Evolutionary conservation across 2,797 vertebrate genomes (phyloP), one percentile per base, ranked within the genome.

Genomic region (Leptodactylus fallax): DNA sequence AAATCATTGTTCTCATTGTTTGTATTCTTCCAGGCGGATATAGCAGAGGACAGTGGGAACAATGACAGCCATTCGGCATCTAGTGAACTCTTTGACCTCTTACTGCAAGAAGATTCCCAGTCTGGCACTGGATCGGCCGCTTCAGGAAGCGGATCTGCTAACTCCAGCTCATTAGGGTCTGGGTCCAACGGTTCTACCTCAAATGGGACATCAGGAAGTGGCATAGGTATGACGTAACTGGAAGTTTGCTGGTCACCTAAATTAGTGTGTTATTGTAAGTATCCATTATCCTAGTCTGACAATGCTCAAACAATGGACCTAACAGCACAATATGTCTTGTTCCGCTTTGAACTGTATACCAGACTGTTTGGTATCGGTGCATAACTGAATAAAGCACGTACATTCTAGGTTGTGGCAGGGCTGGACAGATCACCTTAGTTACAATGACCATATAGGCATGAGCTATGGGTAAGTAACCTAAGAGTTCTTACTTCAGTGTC

Each of bases 81-180:
- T 78, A 93, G 94, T 49, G 95, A 95, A 83, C 92, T 94, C 83
- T 91, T 96, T 58, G 93, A 93, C 72, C 78, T 80, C 61, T 91
- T 91, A 1, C 93, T 95, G 16, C 95, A 92, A 0, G 90, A 95
- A 87, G 95, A 95, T 11, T 94, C 95, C 27, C 93, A 91, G 27
- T 95, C 92, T 0, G 93, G 95, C 81, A 93, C 94, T 0, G 94
- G 94, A 25, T 97, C 96, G 19, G 95, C 95, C 19, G 93, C 93
- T 0, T 95, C 96, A 8, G 96, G 95, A 84, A 95, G 93, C 3
- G 93, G 94, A 74, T 95, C 94, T 45, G 94, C 95, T 89, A 93
- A 93, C 1, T 92, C 94, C 63, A 92, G 89, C 78, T 96, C 95
- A 7, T 90, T 94, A 55, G 91, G 92, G 27, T 95, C 94, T 2